Conservation (phyloP, 2,888 invertebrate genomes). For the Sialis lutaria region DNA sequence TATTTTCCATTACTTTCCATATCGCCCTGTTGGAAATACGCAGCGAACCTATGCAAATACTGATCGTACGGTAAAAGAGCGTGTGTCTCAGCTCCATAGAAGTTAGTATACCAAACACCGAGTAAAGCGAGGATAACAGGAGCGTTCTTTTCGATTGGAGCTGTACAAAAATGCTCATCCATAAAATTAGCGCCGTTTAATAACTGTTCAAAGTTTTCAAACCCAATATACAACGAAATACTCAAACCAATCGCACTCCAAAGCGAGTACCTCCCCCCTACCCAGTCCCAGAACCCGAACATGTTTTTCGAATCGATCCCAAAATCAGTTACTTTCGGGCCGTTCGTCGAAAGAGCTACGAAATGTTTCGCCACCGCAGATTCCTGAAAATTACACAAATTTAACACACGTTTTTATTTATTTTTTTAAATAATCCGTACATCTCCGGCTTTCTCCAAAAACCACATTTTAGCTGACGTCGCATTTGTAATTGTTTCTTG, state of each 20-base stretch:
- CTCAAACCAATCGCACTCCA: slow-evolving; percentile 99
- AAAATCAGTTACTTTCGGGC: slow-evolving; percentile 84
- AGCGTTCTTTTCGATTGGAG: slow-evolving; percentile 79
- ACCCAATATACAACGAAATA: slow-evolving; percentile 84
- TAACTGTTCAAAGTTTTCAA: slow-evolving; percentile 83
- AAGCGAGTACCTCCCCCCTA: slow-evolving; percentile 86
- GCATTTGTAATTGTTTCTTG: slow-evolving; percentile 99
- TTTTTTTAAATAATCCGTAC: slow-evolving; percentile 32
- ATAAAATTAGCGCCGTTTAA: slow-evolving; percentile 83
- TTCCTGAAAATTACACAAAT: slow-evolving; percentile 29
- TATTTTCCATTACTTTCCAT: slow-evolving; percentile 99
- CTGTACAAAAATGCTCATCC: slow-evolving; percentile 80
- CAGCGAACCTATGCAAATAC: slow-evolving; percentile 95
- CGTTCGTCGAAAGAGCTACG: slow-evolving; percentile 94
- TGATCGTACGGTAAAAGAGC: slow-evolving; percentile 96
- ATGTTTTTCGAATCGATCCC: slow-evolving; percentile 95
- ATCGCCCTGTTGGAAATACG: slow-evolving; percentile 99
- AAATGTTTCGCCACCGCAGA: slow-evolving; percentile 90
- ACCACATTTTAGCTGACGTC: slow-evolving; percentile 93
- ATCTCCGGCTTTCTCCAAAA: slow-evolving; percentile 69
- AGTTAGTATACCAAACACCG: slow-evolving; percentile 89
- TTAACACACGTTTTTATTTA: slow-evolving; percentile 1
- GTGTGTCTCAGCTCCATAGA: slow-evolving; percentile 89
- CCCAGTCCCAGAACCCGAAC: slow-evolving; percentile 99
- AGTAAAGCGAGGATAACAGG: slow-evolving; percentile 86